Evolutionary conservation across 2,797 vertebrate species (phyloP).

Genomic region (Microctenopoma lineatum): DNA sequence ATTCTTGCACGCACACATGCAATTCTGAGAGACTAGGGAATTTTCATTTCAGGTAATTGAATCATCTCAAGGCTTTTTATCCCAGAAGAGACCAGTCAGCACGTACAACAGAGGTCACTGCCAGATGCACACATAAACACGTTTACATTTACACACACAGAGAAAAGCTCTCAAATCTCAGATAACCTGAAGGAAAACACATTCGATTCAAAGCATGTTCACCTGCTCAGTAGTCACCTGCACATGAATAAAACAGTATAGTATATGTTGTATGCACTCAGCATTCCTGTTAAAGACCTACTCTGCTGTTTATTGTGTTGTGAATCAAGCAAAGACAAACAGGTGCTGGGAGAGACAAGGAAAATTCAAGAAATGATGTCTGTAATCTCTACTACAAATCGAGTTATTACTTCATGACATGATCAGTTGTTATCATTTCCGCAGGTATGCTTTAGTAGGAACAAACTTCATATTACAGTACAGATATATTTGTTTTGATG

Average conservation of each 20-base stretch:
- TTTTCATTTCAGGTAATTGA: conserved; percentile 50
- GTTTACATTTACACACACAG: conserved; percentile 14
- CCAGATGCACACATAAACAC: conserved; percentile 8
- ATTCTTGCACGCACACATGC: conserved; percentile 4
- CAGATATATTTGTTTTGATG: too few relatives aligned
- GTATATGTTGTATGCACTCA: too few relatives aligned
- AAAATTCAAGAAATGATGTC: too few relatives aligned
- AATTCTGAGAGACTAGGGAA: conserved; percentile 21
- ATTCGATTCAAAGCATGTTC: not conserved
- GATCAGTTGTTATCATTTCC: too few relatives aligned
- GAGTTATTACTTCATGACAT: too few relatives aligned
- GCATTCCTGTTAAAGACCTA: too few relatives aligned
- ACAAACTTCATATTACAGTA: too few relatives aligned
- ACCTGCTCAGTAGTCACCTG: not conserved
- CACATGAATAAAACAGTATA: not conserved
- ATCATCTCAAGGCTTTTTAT: conserved; percentile 52
- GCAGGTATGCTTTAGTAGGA: too few relatives aligned
- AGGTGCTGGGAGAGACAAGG: too few relatives aligned
- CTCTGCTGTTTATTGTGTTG: too few relatives aligned
- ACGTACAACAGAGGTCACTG: conserved; percentile 48
- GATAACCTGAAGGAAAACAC: not conserved
- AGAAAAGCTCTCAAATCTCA: conserved; percentile 2
- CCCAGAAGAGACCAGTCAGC: conserved; percentile 42
- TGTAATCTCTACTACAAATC: too few relatives aligned
- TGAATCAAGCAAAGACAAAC: too few relatives aligned